These are phyloP conservation scores for Cataglyphis cursor DNA, from an alignment of 2,888 invertebrate genomes.

Conservation along the genomic window DNA sequence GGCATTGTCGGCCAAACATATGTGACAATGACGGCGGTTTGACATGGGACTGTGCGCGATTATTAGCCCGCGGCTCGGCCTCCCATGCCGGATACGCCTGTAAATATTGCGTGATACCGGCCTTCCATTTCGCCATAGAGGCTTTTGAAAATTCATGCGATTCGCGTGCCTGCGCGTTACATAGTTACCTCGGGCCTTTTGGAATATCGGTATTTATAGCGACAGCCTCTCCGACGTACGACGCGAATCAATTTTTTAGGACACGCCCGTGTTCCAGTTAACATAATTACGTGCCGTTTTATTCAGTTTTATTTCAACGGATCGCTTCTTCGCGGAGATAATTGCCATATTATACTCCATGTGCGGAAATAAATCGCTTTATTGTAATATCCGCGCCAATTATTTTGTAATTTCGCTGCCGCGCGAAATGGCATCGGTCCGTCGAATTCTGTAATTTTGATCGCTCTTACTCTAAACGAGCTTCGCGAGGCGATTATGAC, in stretches of 20 bases:
- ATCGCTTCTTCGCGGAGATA: slow-evolving; percentile 6
- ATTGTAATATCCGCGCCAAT: slow-evolving; percentile 39
- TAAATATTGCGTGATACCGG: slow-evolving; percentile 55
- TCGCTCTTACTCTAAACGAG: slow-evolving; percentile 3
- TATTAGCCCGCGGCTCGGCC: slow-evolving; percentile 54
- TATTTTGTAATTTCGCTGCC: slow-evolving; percentile 45
- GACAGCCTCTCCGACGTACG: neutral
- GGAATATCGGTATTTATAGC: slow-evolving; percentile 53
- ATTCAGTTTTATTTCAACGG: neutral
- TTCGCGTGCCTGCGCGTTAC: neutral
- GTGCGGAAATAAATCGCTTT: slow-evolving; percentile 39
- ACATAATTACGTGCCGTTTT: slow-evolving; percentile 35
- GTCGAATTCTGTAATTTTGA: slow-evolving; percentile 4
- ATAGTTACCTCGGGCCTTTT: neutral
- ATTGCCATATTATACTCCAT: slow-evolving; percentile 37
- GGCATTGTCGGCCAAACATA: slow-evolving; percentile 64
- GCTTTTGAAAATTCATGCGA: slow-evolving; percentile 54
- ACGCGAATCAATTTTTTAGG: slow-evolving; percentile 41
- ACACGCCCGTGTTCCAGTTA: slow-evolving; percentile 5
- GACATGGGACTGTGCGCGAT: slow-evolving; percentile 50
- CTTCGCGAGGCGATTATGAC: neutral
- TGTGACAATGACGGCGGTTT: slow-evolving; percentile 64
- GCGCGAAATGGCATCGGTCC: slow-evolving; percentile 26
- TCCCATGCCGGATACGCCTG: slow-evolving; percentile 42
- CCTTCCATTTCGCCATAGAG: slow-evolving; percentile 4